Percentiles rank a stretch among this genome's conserved stretches.
These are phyloP conservation scores for Agriotes lineatus DNA, from an alignment of 2,888 invertebrate species.

Conservation along the genomic window DNA sequence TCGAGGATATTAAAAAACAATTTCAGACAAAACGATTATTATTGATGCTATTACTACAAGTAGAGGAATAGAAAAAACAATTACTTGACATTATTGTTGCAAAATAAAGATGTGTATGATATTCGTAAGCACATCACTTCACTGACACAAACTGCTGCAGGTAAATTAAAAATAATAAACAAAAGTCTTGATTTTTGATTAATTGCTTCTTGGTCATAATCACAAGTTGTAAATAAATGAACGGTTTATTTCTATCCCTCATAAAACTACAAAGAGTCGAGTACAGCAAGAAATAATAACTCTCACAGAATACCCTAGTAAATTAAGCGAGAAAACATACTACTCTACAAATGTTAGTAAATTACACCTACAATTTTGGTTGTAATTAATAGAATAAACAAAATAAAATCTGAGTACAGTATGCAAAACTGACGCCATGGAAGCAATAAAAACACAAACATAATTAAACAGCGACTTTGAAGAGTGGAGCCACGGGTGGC, in stretches of 20 bases:
- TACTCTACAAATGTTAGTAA: slow-evolving; percentile 42
- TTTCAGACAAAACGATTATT: slow-evolving; percentile 37
- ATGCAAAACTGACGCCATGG: slow-evolving; percentile 31
- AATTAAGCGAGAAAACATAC: slow-evolving; percentile 38
- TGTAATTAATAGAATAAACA: slow-evolving; percentile 22
- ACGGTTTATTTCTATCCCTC: slow-evolving; percentile 31
- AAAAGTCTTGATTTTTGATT: too few species aligned
- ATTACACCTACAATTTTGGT: slow-evolving; percentile 39
- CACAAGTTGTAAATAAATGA: slow-evolving; percentile 7
- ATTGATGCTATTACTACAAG: slow-evolving; percentile 40
- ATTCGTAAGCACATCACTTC: too few species aligned
- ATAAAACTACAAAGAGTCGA: slow-evolving; percentile 26
- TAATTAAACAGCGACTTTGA: slow-evolving; percentile 3
- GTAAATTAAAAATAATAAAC: too few species aligned
- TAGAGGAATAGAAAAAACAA: slow-evolving; percentile 39
- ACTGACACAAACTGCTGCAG: too few species aligned
- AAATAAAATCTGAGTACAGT: slow-evolving; percentile 29
- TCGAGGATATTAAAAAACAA: background rate
- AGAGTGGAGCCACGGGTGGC: background rate
- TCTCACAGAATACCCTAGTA: slow-evolving; percentile 35
- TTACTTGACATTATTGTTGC: background rate
- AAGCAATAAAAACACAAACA: slow-evolving; percentile 21
- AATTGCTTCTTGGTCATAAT: background rate
- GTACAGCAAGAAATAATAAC: slow-evolving; percentile 33
- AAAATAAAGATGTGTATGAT: background rate